Base-by-base conservation (phyloP, 2,113 vertebrate species). In the Tautogolabrus adspersus region DNA sequence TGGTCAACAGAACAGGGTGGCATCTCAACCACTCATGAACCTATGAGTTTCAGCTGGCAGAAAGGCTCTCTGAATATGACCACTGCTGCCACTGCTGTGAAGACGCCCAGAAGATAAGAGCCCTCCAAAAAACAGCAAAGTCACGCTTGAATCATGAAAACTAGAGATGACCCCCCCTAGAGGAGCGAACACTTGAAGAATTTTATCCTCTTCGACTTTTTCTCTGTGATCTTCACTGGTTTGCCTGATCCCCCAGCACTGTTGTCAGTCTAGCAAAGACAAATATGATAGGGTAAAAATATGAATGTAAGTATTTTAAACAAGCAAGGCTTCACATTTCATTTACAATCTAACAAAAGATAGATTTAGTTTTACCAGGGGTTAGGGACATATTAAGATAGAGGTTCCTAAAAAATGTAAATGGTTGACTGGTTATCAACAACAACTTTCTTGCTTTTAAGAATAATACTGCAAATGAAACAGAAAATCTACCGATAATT, bases 201-300 rank as follows among this genome's bases (percentile, higher is more conserved):
- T 93, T 96, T 98, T 87, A 95, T 96, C 93, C 96, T 98, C 95
- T 98, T 99, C 18, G 97, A 97, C 77, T 96, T 96, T 59, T 96
- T 98, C 91, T 98, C 97, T 79, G 97, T 97, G 85, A 99, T 98
- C 95, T 98, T 99, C 85, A 98, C 93, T 1, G 96, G 95, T 63
- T 96, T 96, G 23, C 96, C 95, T 52, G 95, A 90, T 66, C 96
- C 96, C 40, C 95, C 89, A 8, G 95, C 93, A 90, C 78, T 95
- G 94, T 83, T 96, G 93, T 99, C 97, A 56, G 96, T 96, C 98
- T 99, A 70, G 40, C 16, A 75, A 60, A 54, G 23, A 54, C 72
- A 70, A 22, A 69, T 8, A 52, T 15, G 6, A 79, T 8, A 16
- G 19, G 47, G 13, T 66, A 34, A 52, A 63, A n/a, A 47, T 3